These are phyloP conservation scores for Anneissia japonica DNA, from an alignment of 35 echinoderm and acorn worm species.

Conservation along the genomic window DNA sequence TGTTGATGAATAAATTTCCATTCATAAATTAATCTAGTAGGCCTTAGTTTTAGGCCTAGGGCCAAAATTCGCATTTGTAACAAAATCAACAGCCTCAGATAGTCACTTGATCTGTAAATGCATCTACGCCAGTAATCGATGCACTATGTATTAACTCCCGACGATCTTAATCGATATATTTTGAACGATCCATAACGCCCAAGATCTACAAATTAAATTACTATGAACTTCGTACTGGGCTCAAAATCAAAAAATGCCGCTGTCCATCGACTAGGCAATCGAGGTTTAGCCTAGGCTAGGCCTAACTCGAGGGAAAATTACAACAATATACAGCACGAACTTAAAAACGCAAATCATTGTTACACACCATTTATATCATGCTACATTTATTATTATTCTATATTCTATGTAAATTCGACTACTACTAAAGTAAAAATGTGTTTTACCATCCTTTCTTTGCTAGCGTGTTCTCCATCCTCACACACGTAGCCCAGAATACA, in stretches of 20 bases:
- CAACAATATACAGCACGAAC: neutral
- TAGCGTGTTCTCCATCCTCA: neutral
- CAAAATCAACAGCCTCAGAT: too few relatives aligned
- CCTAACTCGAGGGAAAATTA: neutral
- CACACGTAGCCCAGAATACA: neutral
- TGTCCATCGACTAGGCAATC: neutral
- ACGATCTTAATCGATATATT: too few relatives aligned
- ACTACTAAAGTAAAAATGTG: neutral
- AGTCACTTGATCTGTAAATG: too few relatives aligned
- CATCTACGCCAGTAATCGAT: too few relatives aligned
- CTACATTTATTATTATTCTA: neutral
- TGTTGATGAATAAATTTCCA: too few relatives aligned
- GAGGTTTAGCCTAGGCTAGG: neutral
- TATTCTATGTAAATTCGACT: neutral
- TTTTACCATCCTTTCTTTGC: neutral
- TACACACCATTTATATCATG: neutral
- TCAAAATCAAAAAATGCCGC: neutral
- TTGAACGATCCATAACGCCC: too few relatives aligned
- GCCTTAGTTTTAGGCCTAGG: too few relatives aligned
- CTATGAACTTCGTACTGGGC: too few relatives aligned
- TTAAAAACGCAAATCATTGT: neutral
- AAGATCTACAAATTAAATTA: too few relatives aligned
- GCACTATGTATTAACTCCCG: too few relatives aligned
- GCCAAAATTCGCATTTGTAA: too few relatives aligned
- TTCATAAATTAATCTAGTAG: too few relatives aligned